Evolutionary conservation across 2,797 vertebrate species (phyloP), one percentile per base, ranked within the genome.

Genomic region (Botia almorhae): DNA sequence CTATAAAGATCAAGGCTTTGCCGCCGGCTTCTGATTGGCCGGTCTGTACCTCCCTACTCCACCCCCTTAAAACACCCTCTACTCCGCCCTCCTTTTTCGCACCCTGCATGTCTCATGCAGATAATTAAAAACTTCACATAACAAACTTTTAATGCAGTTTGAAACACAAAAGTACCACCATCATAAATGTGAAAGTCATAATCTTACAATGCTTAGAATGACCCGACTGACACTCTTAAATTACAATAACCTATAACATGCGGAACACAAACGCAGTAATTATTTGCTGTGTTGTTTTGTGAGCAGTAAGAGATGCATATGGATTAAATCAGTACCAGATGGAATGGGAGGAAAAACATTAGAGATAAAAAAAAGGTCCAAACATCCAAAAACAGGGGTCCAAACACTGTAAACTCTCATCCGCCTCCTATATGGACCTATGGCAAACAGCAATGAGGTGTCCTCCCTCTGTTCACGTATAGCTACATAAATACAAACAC

Each of bases 41-140:
- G 78, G 2, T 70, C 86, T 90, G 90, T 92, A 87, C 92, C 92
- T 36, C 90, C 91, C 87, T 90, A 74, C 83, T 86, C 91, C 91
- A 78, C 91, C 91, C 78, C 13, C 4, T 21, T 21, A 33, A 80
- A 74, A 78, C 60, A 0, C 43, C 46, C 75, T 26, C 33, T 29
- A 46, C 55, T 46, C 55, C 67, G 68, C 61, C 58, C 50, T 53
- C 21, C 17, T 23, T 50, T 14, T 8, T 53, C 33, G 23, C 23
- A 21, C 11, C 14, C 14, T 29, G 1, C 12, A 60, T 19, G 36
- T 50, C 1, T 39, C 7, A 3, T 3, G 16, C 3, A 51, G 36
- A 50, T 3, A 46, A 13, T 12, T 2, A 3, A 16, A 58, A 13
- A 17, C 17, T 21, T 53, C 50, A 51, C 16, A 51, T 43, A 43